phyloP scores from a whole-genome alignment of 2,797 vertebrate species.

The Thunnus albacares region DNA sequence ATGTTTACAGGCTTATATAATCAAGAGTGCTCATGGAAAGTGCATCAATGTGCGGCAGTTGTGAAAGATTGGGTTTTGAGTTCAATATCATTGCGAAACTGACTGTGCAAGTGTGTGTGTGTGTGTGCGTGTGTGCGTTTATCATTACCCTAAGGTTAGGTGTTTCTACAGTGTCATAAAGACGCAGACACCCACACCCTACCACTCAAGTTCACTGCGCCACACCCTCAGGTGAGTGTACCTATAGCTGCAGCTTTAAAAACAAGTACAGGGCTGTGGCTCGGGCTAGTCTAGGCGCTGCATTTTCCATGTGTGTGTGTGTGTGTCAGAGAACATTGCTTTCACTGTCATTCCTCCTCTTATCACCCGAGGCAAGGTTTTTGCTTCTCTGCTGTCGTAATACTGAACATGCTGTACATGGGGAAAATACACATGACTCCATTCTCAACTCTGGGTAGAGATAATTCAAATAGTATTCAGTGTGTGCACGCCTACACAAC shows the following conservation, averaged over 20 bases:
- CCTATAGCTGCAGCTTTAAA: slow-evolving; percentile 51
- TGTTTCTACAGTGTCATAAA: slow-evolving; percentile 61
- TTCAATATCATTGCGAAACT: slow-evolving; percentile 56
- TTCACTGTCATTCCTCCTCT: slow-evolving; percentile 29
- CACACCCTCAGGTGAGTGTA: slow-evolving; percentile 66
- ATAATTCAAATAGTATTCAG: slow-evolving; percentile 9
- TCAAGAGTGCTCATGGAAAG: slow-evolving; percentile 20
- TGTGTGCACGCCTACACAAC: not conserved
- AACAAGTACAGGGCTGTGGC: slow-evolving; percentile 67
- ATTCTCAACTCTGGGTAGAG: not conserved
- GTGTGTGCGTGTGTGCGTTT: slow-evolving; percentile 17
- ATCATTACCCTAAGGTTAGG: slow-evolving; percentile 58
- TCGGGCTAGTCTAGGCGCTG: slow-evolving; percentile 61
- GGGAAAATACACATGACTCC: not conserved
- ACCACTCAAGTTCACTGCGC: slow-evolving; percentile 8
- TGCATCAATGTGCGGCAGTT: slow-evolving; percentile 13
- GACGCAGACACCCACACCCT: slow-evolving; percentile 45
- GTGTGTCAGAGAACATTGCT: slow-evolving; percentile 47
- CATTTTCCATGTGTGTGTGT: slow-evolving; percentile 14
- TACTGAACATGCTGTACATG: slow-evolving; percentile 9
- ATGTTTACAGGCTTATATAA: slow-evolving; percentile 11
- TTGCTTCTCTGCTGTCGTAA: slow-evolving; percentile 29
- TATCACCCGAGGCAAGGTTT: slow-evolving; percentile 31
- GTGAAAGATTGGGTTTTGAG: slow-evolving; percentile 43
- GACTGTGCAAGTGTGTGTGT: slow-evolving; percentile 10